A percentile compares a stretch with the other conserved stretches of the same genome.
Evolutionary conservation across 2,113 vertebrate species (phyloP).

Genomic region (Gambusia affinis): DNA sequence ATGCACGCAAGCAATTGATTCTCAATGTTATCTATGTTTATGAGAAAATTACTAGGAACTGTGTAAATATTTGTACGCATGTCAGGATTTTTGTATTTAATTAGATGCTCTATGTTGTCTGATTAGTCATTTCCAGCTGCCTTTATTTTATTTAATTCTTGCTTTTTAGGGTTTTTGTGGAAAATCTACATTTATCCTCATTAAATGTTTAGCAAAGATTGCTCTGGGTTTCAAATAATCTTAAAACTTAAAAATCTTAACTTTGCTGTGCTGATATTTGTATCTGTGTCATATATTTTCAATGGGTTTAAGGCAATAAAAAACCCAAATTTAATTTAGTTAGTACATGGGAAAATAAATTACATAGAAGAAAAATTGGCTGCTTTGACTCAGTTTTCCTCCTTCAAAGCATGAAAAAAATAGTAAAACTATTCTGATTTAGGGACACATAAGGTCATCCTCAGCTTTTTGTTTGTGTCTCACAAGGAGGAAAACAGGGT

Average conservation of each 20-base stretch:
- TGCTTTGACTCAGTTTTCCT: too few relatives aligned
- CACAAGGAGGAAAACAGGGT: background rate
- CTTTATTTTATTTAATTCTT: background rate
- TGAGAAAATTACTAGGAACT: background rate
- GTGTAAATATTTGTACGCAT: background rate
- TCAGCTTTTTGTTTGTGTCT: background rate
- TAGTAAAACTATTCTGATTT: background rate
- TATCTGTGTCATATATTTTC: too few relatives aligned
- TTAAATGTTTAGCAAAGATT: too few relatives aligned
- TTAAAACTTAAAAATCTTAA: too few relatives aligned
- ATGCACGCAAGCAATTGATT: conserved; percentile 17
- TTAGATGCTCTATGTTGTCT: background rate
- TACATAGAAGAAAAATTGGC: too few relatives aligned
- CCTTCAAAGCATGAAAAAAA: background rate
- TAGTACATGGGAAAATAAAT: background rate
- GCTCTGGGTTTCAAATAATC: too few relatives aligned
- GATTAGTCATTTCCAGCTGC: background rate
- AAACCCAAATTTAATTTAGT: background rate
- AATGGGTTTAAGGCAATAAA: background rate
- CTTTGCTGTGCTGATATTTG: too few relatives aligned
- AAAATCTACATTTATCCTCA: too few relatives aligned
- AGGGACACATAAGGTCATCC: background rate
- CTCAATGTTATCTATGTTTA: background rate
- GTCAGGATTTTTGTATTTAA: background rate
- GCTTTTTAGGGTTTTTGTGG: background rate